These are phyloP conservation scores for Eulacestoma nigropectus DNA, from an alignment of 2,113 vertebrate species.

Conservation along the genomic window DNA sequence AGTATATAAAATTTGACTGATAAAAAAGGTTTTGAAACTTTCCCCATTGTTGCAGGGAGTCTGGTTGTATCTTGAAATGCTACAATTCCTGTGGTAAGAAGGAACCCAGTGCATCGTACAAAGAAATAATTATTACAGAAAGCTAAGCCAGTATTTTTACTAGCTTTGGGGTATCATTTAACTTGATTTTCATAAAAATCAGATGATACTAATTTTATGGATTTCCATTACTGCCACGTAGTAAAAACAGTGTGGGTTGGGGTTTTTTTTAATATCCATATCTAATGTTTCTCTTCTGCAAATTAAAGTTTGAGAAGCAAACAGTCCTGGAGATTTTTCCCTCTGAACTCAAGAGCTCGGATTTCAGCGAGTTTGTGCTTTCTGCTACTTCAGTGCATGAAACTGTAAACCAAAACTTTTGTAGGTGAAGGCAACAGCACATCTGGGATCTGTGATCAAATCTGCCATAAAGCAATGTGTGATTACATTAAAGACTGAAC, in stretches of 20 bases:
- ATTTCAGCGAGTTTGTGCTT: constrained; percentile 37
- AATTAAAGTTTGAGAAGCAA: constrained; percentile 30
- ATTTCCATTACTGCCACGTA: constrained; percentile 10
- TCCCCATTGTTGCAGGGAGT: neutral
- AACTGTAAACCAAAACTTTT: neutral
- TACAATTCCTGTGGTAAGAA: neutral
- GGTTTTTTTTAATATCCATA: neutral
- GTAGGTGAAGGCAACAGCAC: neutral
- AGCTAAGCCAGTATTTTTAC: constrained; percentile 6
- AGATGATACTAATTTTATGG: constrained; percentile 31
- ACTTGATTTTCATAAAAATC: constrained; percentile 43
- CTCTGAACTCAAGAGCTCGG: neutral
- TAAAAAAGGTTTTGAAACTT: neutral
- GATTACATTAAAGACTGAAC: neutral
- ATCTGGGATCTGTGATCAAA: neutral
- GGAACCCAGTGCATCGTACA: neutral
- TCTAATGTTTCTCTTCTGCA: constrained; percentile 26
- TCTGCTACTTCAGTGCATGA: neutral
- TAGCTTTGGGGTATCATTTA: constrained; percentile 18
- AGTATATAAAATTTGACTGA: neutral
- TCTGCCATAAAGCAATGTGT: neutral
- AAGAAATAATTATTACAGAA: neutral
- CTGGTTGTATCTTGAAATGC: neutral
- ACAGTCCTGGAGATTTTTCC: neutral
- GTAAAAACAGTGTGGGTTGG: neutral